Base-by-base conservation (phyloP, 1,140 invertebrate genomes). In the Chelonus insularis region DNA sequence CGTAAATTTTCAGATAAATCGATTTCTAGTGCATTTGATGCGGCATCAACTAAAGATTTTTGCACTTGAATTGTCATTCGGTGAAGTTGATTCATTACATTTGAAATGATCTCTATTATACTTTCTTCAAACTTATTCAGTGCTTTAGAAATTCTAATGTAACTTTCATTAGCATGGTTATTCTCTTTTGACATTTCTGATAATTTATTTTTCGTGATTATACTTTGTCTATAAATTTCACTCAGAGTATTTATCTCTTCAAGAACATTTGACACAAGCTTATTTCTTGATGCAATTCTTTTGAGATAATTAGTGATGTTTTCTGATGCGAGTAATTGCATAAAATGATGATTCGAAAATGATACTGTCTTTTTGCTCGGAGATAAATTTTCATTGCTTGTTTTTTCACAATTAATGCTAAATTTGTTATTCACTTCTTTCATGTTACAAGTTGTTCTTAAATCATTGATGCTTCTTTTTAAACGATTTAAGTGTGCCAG, bases 51-150 rank as follows among this genome's bases (percentile, higher is more conserved):
- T 0, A 65, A 21, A 3, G 54, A 18, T 20, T 58, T 34, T 32
- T 62, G 55, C 1, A 65, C 41, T 14, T 18, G 34, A 4, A 25
- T 36, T 4, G 37, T 18, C 4, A 48, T 25, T 1, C 23, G 4
- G 16, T 58, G 54, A 6, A 63, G 7, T 20, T 65, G 55, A 6
- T 11, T 25, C 3, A 69, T 23, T 1, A 64, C 29, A 0, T 47
- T 32, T 0, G 67, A 48, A 0, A 58, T 59, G 29, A 63, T 25
- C 1, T 5, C 21, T 2, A 60, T 32, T 1, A 65, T 0, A 21
- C 64, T 62, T 2, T 9, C 54, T 32, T 64, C 62, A 36, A 67
- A 73, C 2, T 39, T 6, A 6, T 39, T n/a, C 8, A 73, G 18
- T 6, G 58, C 60, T 20, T 29, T 8, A 5, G 43, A 45, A 4